Evolutionary conservation across 1,140 invertebrate genomes (phyloP).

Genomic region (Anastrepha obliqua): DNA sequence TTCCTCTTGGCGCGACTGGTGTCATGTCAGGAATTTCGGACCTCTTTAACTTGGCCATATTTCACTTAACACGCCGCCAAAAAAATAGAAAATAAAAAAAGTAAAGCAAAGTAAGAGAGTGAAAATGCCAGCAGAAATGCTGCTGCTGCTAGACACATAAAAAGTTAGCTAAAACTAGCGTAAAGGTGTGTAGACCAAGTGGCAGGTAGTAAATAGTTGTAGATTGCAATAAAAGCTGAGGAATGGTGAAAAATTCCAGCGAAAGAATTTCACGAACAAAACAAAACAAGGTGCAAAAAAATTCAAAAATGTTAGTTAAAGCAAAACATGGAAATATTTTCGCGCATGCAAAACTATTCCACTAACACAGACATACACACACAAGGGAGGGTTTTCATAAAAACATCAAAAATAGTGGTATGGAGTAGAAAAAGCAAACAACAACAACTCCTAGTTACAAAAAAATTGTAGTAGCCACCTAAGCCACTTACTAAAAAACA

Average conservation of each 20-base stretch:
- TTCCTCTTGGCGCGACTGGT: conserved; percentile 4
- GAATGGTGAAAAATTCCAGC: conserved; percentile 43
- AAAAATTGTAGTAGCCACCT: no score
- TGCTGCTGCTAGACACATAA: conserved; percentile 17
- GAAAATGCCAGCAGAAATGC: no score
- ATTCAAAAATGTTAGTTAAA: not conserved
- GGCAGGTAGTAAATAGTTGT: conserved; percentile 13
- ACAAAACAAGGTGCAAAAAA: not conserved
- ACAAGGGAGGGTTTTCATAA: not conserved
- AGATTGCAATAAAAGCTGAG: conserved; percentile 33
- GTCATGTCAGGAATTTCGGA: conserved; percentile 24
- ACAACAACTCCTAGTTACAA: no score
- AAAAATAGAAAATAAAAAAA: not conserved
- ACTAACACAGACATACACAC: not conserved
- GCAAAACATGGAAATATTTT: conserved; percentile 35
- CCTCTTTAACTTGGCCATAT: conserved; percentile 45
- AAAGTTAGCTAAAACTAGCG: not conserved
- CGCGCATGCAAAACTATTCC: conserved; percentile 17
- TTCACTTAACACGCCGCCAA: not conserved
- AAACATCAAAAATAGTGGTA: no score
- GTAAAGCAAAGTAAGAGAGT: not conserved
- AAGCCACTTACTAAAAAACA: no score
- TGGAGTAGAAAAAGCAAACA: no score
- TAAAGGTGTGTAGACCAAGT: conserved; percentile 46
- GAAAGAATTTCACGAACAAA: conserved; percentile 33